Base-by-base conservation (phyloP, 2,797 vertebrate genomes). In the Danio aesculapii region DNA sequence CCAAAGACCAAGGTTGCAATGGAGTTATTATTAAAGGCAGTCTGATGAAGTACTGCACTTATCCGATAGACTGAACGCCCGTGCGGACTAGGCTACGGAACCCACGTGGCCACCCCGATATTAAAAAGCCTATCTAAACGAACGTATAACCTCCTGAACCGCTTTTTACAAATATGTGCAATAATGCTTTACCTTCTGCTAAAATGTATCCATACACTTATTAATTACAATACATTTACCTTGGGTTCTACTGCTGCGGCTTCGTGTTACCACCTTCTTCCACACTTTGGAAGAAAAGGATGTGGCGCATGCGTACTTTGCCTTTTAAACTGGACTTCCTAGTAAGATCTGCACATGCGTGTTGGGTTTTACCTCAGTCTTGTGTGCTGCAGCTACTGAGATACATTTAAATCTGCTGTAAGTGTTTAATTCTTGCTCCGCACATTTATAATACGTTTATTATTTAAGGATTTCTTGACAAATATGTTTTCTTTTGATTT, bases 281-380 rank as follows among this genome's bases (percentile, higher is more conserved):
- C 52, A 70, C 53, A 46, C 58, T 53, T 21, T 13, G 16, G 10
- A 53, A 70, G 59, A 14, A 79, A 81, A 21, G 62, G 55, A 77
- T 0, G 0, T 41, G 2, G 43, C 84, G 84, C 81, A 82, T 77
- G 86, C 83, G 86, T 17, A 14, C 50, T 77, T 70, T 30, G 3
- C 8, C 0, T 39, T 71, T 55, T 78, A 21, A 75, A 46, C 6
- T 1, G 55, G 50, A 70, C 39, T 69, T 77, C 30, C 77, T 61
- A 5, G 21, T 52, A 4, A 12, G 7, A 11, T 13, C 57, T 0
- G 59, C 78, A 13, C 86, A 79, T 85, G 86, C 84, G 86, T 50
- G 66, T 46, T 81, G n/a, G 13, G n/a, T 14, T 43, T 21, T 13
- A n/a, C 47, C 21, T 5, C 5, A 52, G 13, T 30, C 47, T 63